phyloP scores from a whole-genome alignment of 2,113 vertebrate species.

The Hassar affinis region DNA sequence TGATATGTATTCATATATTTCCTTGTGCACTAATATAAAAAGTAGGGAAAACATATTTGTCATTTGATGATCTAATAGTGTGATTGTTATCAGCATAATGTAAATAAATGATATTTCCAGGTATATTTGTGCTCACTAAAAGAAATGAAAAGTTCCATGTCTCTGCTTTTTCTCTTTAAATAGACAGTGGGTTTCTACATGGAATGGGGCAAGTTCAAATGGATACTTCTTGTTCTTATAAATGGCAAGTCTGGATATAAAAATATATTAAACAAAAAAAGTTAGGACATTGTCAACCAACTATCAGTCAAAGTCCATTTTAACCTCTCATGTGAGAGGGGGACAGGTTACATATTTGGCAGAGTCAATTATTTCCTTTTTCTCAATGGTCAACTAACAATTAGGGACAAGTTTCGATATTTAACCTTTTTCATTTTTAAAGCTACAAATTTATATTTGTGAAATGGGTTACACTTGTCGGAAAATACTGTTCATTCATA shows the following conservation, averaged over 20 bases:
- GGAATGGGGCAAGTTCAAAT: background rate
- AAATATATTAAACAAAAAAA: too few relatives aligned
- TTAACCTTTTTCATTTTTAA: background rate
- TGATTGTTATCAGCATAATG: background rate
- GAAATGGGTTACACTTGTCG: background rate
- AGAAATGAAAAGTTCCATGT: too few relatives aligned
- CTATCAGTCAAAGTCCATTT: constrained; percentile 28
- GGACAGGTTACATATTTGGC: constrained; percentile 18
- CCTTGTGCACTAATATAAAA: constrained; percentile 11
- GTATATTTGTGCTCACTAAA: background rate
- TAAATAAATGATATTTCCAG: constrained; percentile 28
- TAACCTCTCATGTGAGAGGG: background rate
- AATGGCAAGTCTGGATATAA: background rate
- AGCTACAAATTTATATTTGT: background rate
- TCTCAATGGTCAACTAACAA: constrained; percentile 24
- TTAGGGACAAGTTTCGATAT: background rate
- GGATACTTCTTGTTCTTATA: background rate
- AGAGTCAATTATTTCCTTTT: constrained; percentile 40
- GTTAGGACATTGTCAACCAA: background rate
- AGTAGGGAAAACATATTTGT: background rate
- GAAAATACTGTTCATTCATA: background rate
- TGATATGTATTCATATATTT: background rate
- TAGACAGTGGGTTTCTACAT: background rate
- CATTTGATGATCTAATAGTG: background rate
- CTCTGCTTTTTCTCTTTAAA: background rate